phyloP scores from a whole-genome alignment of 2,888 invertebrate genomes.

The Sminthurides aquaticus region DNA sequence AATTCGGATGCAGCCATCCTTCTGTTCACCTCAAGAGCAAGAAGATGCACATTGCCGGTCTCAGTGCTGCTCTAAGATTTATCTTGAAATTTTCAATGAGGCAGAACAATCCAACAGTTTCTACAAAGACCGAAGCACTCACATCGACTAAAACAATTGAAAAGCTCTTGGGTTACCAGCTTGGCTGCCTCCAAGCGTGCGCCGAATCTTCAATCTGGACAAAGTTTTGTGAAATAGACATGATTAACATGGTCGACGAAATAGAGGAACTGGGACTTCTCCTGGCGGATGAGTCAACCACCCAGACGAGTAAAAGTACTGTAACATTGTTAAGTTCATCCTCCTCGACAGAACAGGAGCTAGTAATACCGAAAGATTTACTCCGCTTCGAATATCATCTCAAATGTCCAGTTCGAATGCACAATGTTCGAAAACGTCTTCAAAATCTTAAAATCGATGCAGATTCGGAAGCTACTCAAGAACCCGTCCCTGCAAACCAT shows the following conservation, averaged over 20 bases:
- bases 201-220: constrained; percentile 84
- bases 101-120: too few relatives aligned
- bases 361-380: constrained; percentile 59
- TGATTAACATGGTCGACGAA: constrained; percentile 50
- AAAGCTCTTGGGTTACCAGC: constrained; percentile 59
- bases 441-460: constrained; percentile 47
- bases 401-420: constrained; percentile 70
- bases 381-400: constrained; percentile 76
- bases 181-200: constrained; percentile 70
- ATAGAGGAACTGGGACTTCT: neutral
- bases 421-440: constrained; percentile 73
- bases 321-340: neutral
- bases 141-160: neutral
- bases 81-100: constrained; percentile 43
- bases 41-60: constrained; percentile 62
- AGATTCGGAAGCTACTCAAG: neutral
- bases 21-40: constrained; percentile 54
- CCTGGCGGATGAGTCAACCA: neutral
- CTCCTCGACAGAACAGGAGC: neutral
- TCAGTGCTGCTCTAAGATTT: constrained; percentile 58
- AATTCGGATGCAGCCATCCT: constrained; percentile 53
- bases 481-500: neutral
- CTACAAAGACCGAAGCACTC: neutral
- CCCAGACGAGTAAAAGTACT: neutral
- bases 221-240: constrained; percentile 78